Percentiles rank a stretch among this genome's conserved stretches.
These are phyloP conservation scores for Caenorhabditis inopinata DNA, from an alignment of 1,140 invertebrate species.

Conservation along the genomic window DNA sequence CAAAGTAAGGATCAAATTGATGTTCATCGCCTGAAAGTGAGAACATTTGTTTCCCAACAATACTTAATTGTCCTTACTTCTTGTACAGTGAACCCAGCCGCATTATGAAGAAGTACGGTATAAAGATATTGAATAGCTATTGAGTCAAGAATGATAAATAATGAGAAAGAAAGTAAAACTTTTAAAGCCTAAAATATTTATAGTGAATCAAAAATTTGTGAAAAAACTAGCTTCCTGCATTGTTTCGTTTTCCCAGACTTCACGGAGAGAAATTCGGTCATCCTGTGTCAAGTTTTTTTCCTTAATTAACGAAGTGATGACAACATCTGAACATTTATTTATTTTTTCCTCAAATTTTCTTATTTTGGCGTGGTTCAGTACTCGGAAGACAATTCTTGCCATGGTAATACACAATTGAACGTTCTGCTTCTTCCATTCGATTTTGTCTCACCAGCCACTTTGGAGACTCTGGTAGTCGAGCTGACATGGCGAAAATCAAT, in stretches of 20 bases:
- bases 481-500: neutral
- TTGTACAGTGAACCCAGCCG: neutral
- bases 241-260: slow-evolving; percentile 3
- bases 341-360: neutral
- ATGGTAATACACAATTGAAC: neutral
- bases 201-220: neutral
- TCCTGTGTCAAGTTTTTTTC: slow-evolving; percentile 8
- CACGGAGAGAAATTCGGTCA: neutral
- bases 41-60: too few relatives aligned
- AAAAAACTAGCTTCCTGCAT: neutral
- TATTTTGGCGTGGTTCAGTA: neutral
- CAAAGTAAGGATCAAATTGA: neutral
- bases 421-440: neutral
- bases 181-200: neutral
- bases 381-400: neutral
- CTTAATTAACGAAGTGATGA: neutral
- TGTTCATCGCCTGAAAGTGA: neutral
- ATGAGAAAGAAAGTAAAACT: neutral
- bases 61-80: neutral
- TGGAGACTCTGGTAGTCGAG: neutral
- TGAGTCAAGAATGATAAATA: neutral
- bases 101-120: neutral
- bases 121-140: neutral
- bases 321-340: neutral
- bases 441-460: slow-evolving; percentile 3